Percentiles rank a stretch among this genome's conserved stretches.
These are phyloP conservation scores for Mimas tiliae DNA, from an alignment of 2,888 invertebrate species.

Conservation along the genomic window DNA sequence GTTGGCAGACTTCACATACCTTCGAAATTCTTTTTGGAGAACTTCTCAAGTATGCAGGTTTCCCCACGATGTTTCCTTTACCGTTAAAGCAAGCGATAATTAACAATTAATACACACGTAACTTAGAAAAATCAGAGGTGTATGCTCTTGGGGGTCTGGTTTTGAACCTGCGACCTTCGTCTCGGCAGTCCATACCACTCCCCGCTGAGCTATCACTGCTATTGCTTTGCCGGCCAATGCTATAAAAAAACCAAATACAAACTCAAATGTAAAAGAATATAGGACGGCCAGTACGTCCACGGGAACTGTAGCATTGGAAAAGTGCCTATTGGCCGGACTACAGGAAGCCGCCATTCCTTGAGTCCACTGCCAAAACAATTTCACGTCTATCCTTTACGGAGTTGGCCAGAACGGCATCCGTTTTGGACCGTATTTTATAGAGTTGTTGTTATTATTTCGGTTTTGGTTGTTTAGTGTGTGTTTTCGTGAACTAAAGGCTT, in stretches of 20 bases:
- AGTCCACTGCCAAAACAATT: conserved; percentile 81
- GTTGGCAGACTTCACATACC: no score
- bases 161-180: no score
- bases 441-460: neutral
- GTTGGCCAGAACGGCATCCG: conserved; percentile 48
- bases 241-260: neutral
- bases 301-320: conserved; percentile 10
- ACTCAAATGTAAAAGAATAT: neutral
- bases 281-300: neutral
- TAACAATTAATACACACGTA: no score
- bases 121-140: no score
- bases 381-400: conserved; percentile 75
- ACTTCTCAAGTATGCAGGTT: no score
- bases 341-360: conserved; percentile 76
- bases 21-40: no score
- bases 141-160: no score
- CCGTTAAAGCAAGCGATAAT: no score
- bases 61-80: no score
- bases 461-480: neutral
- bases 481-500: neutral
- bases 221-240: no score
- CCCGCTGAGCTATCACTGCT: no score
- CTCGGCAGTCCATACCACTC: no score
- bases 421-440: neutral
- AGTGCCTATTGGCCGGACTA: conserved; percentile 58